Base-by-base conservation (phyloP, 2,797 vertebrate species). In the Gadopsis bispinosus region DNA sequence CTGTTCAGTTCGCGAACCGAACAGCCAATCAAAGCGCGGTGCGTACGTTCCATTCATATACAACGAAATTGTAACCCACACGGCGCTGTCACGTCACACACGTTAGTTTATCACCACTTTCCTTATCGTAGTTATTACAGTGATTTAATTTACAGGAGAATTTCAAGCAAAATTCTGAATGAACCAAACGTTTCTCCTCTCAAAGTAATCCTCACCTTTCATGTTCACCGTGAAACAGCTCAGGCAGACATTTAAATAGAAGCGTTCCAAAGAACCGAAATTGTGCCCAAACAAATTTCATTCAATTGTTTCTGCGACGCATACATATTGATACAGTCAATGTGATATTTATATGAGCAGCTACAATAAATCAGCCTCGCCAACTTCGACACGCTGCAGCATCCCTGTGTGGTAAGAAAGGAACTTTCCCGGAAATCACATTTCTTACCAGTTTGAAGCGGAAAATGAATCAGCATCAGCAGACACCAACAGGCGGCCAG, bases 391-490 rank as follows among this genome's bases (percentile, higher is more conserved):
- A 29, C 12, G 7, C 13, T 3, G 47, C 5, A 60, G 77, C 58
- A 51, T 73, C 65, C 6, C 17, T 56, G 47, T 7, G 45, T 4
- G 39, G 1, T 20, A 1, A 13, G 20, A 58, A 7, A n/a, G 19
- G 3, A 0, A 35, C 11, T 7, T 19, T 4, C 2, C 7, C 22
- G 45, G 14, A 79, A 64, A 67, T 22, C 3, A 3, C 22, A 39
- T 73, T 29, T 68, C 83, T 89, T 90, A 95, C 94, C 93, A 82
- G 92, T 62, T 31, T 19, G 77, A 43, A 68, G 22, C 14, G 74
- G 56, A 48, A 39, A 79, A 26, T 80, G 77, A 77, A 90, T 74
- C 72, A 95, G 73, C 87, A 90, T 71, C 75, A 94, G 41, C 79
- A 94, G 56, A 70, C 79, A 86, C 16, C 84, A 91, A 31, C 80